These are phyloP conservation scores for Stegodyphus dumicola DNA, from an alignment of 1,140 invertebrate genomes.

Conservation along the genomic window DNA sequence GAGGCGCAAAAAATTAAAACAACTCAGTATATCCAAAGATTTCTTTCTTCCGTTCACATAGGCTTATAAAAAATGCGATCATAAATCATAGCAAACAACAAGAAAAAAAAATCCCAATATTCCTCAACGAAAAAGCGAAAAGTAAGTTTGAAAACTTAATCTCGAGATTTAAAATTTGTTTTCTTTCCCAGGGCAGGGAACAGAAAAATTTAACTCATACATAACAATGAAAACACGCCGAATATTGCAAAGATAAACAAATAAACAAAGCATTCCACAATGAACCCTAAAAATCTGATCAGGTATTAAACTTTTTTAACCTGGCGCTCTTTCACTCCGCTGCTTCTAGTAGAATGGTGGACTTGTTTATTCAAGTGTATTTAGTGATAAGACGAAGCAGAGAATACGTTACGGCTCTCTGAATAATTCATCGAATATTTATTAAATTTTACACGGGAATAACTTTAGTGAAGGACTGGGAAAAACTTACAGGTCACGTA, in stretches of 20 bases:
- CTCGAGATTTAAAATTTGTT: conserved; percentile 25
- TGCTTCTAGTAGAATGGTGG: neutral
- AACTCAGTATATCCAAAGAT: too few species aligned
- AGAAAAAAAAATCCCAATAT: too few species aligned
- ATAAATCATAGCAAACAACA: too few species aligned
- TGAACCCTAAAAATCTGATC: conserved; percentile 8
- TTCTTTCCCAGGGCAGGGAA: neutral
- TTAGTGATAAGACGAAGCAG: conserved; percentile 22
- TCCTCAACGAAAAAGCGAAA: neutral
- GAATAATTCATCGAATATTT: conserved; percentile 47
- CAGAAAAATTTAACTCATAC: conserved; percentile 7
- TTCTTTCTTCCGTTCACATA: too few species aligned
- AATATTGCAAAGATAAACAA: conserved; percentile 14
- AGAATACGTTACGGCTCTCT: conserved; percentile 8
- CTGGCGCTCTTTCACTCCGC: neutral
- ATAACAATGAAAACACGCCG: conserved; percentile 35
- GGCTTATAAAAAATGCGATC: too few species aligned
- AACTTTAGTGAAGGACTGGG: conserved; percentile 9
- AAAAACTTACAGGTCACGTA: neutral
- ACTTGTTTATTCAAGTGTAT: conserved; percentile 49
- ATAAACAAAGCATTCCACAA: conserved; percentile 8
- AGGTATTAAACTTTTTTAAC: conserved; percentile 39
- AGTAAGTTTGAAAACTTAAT: conserved; percentile 40
- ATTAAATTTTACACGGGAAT: conserved; percentile 47
- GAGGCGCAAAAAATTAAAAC: too few species aligned